Conservation (phyloP, 2,113 vertebrate genomes). For the Semnornis frantzii region DNA sequence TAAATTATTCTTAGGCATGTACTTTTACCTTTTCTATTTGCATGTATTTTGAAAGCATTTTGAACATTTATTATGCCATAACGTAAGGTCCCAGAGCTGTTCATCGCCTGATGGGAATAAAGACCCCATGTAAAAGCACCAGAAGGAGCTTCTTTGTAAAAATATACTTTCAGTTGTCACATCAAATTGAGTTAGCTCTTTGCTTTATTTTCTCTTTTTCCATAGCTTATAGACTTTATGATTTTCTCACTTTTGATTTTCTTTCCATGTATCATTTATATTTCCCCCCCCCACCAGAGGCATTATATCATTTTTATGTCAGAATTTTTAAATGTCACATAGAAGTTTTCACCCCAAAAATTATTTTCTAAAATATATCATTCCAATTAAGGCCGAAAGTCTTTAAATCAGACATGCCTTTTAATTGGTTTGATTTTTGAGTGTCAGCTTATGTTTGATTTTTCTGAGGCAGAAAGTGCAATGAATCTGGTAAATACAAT, state of each 20-base stretch:
- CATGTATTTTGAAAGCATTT: slow-evolving; percentile 14
- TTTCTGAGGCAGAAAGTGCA: neutral
- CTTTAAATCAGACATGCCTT: neutral
- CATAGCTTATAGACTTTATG: neutral
- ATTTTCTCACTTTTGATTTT: neutral
- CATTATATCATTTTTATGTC: neutral
- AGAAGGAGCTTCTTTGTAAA: neutral
- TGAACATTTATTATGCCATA: slow-evolving; percentile 39
- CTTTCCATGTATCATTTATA: neutral
- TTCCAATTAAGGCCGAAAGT: neutral
- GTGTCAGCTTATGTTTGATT: neutral
- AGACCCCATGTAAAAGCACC: neutral
- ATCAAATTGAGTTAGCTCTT: neutral
- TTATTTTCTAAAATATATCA: neutral
- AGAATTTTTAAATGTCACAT: neutral
- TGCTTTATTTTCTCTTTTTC: neutral
- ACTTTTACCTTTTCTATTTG: slow-evolving; percentile 20
- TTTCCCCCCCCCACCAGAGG: neutral
- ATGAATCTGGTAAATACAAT: neutral
- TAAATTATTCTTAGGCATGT: slow-evolving; percentile 15
- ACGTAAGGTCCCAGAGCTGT: neutral
- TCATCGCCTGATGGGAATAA: slow-evolving; percentile 21
- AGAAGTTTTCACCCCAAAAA: neutral
- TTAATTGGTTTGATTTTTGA: neutral
- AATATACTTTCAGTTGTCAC: neutral